Conservation (phyloP, 2,797 vertebrate genomes). For the Tenualosa ilisha region DNA sequence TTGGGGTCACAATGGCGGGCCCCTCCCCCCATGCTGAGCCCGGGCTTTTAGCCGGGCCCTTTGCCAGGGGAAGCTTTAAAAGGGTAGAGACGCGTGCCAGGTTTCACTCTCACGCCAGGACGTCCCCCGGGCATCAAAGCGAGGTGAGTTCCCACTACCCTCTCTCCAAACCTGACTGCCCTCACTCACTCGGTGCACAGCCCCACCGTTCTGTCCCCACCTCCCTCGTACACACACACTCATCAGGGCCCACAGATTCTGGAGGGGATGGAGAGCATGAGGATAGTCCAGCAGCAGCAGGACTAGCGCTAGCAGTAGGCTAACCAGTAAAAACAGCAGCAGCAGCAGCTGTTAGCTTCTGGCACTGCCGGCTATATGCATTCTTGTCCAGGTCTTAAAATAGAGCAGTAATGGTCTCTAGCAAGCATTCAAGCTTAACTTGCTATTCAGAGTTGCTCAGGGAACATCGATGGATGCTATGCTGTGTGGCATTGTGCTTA, state of each 20-base stretch:
- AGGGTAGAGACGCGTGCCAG: constrained; percentile 72
- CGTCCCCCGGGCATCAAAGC: constrained; percentile 71
- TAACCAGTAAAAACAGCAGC: background rate
- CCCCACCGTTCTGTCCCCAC: constrained; percentile 26
- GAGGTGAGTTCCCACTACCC: constrained; percentile 75
- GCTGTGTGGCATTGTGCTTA: background rate
- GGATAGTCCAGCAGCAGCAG: background rate
- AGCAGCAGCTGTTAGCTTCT: constrained; percentile 11
- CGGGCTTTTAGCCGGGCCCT: constrained; percentile 77
- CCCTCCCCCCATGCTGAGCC: constrained; percentile 82
- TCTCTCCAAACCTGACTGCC: constrained; percentile 34
- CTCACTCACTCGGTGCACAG: constrained; percentile 11
- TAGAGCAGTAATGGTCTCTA: constrained; percentile 26
- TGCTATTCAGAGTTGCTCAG: background rate
- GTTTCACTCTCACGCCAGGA: constrained; percentile 77
- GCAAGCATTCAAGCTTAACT: background rate
- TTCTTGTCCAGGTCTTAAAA: constrained; percentile 18
- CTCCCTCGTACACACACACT: constrained; percentile 14
- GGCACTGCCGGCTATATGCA: background rate
- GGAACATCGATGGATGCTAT: background rate
- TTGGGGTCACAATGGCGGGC: constrained; percentile 62
- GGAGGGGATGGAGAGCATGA: background rate
- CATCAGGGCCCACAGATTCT: background rate
- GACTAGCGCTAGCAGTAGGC: background rate
- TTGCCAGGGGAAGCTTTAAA: constrained; percentile 89